A percentile compares a stretch with the other conserved stretches of the same genome.
These are phyloP conservation scores for Ophthalmolycus amberensis DNA, from an alignment of 2,113 vertebrate genomes.

Conservation along the genomic window DNA sequence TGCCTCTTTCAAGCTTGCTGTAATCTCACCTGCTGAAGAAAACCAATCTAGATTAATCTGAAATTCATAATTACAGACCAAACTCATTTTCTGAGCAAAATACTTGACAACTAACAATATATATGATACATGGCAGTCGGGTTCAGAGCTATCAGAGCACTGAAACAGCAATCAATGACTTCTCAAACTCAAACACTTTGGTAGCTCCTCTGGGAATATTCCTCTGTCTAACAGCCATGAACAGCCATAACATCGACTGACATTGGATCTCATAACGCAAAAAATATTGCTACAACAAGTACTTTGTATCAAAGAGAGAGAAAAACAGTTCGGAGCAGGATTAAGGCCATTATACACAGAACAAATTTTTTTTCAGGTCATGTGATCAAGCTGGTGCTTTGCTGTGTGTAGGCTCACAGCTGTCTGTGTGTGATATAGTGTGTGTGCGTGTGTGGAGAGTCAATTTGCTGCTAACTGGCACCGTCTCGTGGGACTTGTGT, in stretches of 20 bases:
- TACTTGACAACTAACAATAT: no score
- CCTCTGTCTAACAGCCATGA: no score
- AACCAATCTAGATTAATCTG: no score
- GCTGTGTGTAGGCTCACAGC: background rate
- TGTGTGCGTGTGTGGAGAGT: slow-evolving; percentile 30
- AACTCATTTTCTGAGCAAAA: no score
- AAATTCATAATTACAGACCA: no score
- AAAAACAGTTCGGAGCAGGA: background rate
- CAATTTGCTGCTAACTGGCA: slow-evolving; percentile 55
- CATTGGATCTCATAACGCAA: background rate
- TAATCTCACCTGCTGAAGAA: no score
- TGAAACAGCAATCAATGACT: no score
- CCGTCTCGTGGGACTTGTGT: slow-evolving; percentile 46
- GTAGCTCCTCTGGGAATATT: background rate
- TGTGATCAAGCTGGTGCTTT: background rate
- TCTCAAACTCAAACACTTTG: no score
- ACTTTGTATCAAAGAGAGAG: background rate
- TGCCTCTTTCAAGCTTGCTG: no score
- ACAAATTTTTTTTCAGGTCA: background rate
- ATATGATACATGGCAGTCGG: no score
- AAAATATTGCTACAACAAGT: background rate
- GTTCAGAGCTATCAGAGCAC: no score
- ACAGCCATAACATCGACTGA: background rate
- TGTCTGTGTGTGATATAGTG: background rate
- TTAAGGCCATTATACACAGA: background rate